phyloP scores from a whole-genome alignment of 2,888 invertebrate species.

The Thera obeliscata region DNA sequence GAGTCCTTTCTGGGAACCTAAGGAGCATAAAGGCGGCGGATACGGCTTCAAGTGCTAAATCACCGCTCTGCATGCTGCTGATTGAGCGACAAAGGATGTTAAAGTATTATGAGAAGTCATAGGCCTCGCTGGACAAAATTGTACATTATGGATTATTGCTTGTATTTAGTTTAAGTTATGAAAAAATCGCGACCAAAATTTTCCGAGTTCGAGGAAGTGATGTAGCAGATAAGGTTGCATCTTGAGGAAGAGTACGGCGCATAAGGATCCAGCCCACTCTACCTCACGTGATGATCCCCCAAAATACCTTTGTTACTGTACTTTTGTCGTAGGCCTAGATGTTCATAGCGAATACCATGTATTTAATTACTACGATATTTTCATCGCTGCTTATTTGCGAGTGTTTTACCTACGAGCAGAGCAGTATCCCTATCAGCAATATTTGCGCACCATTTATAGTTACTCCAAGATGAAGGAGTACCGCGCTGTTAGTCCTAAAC shows the following conservation, averaged over 20 bases:
- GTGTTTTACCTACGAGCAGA: too few relatives aligned
- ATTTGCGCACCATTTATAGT: background rate
- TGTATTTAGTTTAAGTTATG: constrained; percentile 1
- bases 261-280: background rate
- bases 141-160: constrained; percentile 7
- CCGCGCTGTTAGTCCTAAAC: background rate
- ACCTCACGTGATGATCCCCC: too few relatives aligned
- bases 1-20: constrained; percentile 20
- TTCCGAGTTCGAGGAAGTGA: too few relatives aligned
- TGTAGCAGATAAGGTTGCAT: too few relatives aligned
- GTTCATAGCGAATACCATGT: background rate
- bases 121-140: constrained; percentile 22
- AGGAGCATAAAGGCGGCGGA: constrained; percentile 56
- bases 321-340: too few relatives aligned
- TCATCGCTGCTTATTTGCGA: background rate
- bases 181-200: background rate
- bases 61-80: constrained; percentile 57
- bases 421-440: too few relatives aligned
- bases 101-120: constrained; percentile 30
- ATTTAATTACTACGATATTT: background rate
- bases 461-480: background rate
- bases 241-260: too few relatives aligned
- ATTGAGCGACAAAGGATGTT: constrained; percentile 64
- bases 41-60: constrained; percentile 66
- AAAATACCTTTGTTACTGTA: too few relatives aligned